Percentiles rank a stretch among this genome's conserved stretches.
Evolutionary conservation across 1,140 invertebrate species (phyloP).

Genomic region (Stegodyphus mimosarum): DNA sequence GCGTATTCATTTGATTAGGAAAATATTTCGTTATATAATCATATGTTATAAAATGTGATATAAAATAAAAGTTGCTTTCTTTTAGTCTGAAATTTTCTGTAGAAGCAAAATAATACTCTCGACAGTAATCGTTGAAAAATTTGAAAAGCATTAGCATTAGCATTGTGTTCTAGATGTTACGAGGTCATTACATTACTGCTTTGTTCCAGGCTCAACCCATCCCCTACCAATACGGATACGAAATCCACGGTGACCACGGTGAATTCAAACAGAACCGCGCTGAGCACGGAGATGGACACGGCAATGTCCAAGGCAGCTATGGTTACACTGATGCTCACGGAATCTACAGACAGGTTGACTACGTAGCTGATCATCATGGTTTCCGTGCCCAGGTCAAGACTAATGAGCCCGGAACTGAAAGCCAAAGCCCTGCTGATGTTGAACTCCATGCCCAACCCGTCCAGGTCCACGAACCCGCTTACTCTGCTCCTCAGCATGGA

Average conservation of each 20-base stretch:
- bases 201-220: constrained; percentile 42
- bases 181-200: background rate
- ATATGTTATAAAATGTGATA: too few species aligned
- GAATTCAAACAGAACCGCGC: constrained; percentile 50
- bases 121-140: background rate
- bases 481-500: constrained; percentile 8
- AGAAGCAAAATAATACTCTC: background rate
- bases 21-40: too few species aligned
- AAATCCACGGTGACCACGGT: constrained; percentile 50
- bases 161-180: background rate
- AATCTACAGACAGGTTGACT: constrained; percentile 60
- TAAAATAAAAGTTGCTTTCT: background rate
- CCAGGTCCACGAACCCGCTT: constrained; percentile 20
- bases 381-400: constrained; percentile 61
- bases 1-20: too few species aligned
- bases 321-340: constrained; percentile 57
- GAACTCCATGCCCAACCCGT: constrained; percentile 39
- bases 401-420: constrained; percentile 63
- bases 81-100: background rate
- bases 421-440: constrained; percentile 52
- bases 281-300: constrained; percentile 54
- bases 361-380: constrained; percentile 60
- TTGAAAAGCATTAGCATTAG: background rate
- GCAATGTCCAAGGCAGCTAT: constrained; percentile 59
- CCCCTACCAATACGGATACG: constrained; percentile 59